Percentiles rank a stretch among this genome's conserved stretches.
Conservation (phyloP, 2,888 invertebrate genomes). For the Cataglyphis cursor region DNA sequence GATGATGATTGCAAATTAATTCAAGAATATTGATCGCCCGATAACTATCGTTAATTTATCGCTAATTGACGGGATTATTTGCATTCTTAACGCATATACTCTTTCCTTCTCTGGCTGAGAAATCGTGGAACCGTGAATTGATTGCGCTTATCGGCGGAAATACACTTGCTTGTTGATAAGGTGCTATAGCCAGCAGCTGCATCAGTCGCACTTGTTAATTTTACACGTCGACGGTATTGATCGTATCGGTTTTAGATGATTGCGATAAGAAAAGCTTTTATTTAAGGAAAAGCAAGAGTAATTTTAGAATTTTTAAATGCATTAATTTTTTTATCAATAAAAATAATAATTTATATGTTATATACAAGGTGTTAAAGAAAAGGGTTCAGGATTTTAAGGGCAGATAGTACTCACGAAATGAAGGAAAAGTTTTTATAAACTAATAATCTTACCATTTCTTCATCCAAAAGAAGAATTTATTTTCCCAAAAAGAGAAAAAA, state of each 20-base stretch:
- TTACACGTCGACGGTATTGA: slow-evolving; percentile 46
- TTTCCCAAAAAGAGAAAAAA: too few relatives aligned
- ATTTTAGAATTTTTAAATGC: background rate
- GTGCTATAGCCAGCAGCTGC: slow-evolving; percentile 55
- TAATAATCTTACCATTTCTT: too few relatives aligned
- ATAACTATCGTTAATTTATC: slow-evolving; percentile 13
- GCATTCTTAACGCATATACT: slow-evolving; percentile 34
- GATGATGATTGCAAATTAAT: slow-evolving; percentile 28
- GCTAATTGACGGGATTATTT: slow-evolving; percentile 55
- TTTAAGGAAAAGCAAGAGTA: background rate
- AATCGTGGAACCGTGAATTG: slow-evolving; percentile 46
- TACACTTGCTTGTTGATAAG: slow-evolving; percentile 54
- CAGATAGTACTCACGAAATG: too few relatives aligned
- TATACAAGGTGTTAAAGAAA: too few relatives aligned
- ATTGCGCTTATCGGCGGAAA: slow-evolving; percentile 49
- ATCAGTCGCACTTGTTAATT: slow-evolving; percentile 37
- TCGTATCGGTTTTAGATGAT: background rate
- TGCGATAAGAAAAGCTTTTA: background rate
- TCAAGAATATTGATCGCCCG: slow-evolving; percentile 20
- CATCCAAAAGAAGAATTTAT: too few relatives aligned
- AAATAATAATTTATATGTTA: background rate
- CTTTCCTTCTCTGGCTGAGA: background rate
- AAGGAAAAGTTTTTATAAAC: too few relatives aligned
- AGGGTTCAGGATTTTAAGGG: too few relatives aligned
- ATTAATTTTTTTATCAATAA: background rate